phyloP scores from a whole-genome alignment of 2,888 invertebrate genomes.

The Stictocephala bisonia region DNA sequence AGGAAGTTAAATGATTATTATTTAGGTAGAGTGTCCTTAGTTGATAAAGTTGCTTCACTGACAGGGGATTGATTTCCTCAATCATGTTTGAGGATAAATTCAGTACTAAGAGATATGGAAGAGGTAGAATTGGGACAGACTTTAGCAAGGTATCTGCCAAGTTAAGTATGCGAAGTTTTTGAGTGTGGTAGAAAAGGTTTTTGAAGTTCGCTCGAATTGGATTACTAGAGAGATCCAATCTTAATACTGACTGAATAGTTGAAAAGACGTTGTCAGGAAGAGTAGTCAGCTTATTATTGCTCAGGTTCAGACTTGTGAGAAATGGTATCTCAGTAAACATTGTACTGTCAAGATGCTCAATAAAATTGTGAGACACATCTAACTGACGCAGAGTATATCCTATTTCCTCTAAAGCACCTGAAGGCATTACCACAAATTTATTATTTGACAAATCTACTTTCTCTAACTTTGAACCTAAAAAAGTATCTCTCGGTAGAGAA shows the following conservation, averaged over 20 bases:
- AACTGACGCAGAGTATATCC: constrained; percentile 82
- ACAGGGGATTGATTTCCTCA: constrained; percentile 74
- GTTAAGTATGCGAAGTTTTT: constrained; percentile 81
- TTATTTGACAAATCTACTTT: constrained; percentile 83
- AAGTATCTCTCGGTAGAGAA: constrained; percentile 80
- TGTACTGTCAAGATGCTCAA: constrained; percentile 89
- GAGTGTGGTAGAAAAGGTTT: constrained; percentile 87
- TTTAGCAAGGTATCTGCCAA: constrained; percentile 82
- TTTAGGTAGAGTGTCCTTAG: constrained; percentile 81
- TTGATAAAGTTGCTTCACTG: constrained; percentile 69
- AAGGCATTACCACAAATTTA: constrained; percentile 81
- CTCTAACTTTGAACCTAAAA: constrained; percentile 82
- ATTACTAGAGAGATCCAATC: constrained; percentile 84
- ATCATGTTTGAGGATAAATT: constrained; percentile 85
- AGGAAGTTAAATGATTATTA: constrained; percentile 79
- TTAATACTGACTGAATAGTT: constrained; percentile 80
- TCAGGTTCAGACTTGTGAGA: constrained; percentile 80
- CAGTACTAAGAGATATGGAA: constrained; percentile 81
- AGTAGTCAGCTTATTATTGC: constrained; percentile 83
- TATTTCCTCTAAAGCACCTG: constrained; percentile 79
- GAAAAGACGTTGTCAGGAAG: constrained; percentile 91
- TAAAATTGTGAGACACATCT: constrained; percentile 80
- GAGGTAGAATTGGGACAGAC: constrained; percentile 78
- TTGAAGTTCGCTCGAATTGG: constrained; percentile 85
- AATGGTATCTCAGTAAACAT: constrained; percentile 87